Conservation (phyloP, 2,888 invertebrate genomes). For the Odiellus spinosus region DNA sequence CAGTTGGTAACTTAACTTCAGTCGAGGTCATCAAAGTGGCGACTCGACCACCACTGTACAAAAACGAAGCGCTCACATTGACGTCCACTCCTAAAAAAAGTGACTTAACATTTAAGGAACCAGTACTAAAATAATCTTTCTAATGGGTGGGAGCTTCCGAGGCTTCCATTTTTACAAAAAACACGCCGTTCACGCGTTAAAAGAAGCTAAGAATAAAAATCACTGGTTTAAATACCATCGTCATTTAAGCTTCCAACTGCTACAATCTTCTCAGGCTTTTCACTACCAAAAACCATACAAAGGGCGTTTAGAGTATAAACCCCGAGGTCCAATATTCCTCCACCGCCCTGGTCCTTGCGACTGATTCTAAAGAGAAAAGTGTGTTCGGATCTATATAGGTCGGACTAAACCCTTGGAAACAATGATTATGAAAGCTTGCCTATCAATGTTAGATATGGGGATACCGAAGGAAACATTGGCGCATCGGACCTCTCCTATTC, state of each 20-base stretch:
- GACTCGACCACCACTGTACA: constrained; percentile 44
- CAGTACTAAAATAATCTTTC: too few species aligned
- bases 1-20: constrained; percentile 40
- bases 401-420: not conserved
- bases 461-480: constrained; percentile 50
- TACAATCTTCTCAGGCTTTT: constrained; percentile 48
- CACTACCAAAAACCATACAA: constrained; percentile 47
- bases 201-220: too few species aligned
- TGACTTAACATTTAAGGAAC: too few species aligned
- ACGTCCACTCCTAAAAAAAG: constrained; percentile 43
- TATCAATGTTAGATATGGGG: constrained; percentile 27
- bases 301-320: constrained; percentile 57
- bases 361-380: constrained; percentile 30
- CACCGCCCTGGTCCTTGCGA: constrained; percentile 56
- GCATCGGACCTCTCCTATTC: constrained; percentile 49
- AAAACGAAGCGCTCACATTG: constrained; percentile 47
- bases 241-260: constrained; percentile 51
- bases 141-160: too few species aligned
- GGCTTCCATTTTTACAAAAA: too few species aligned
- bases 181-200: too few species aligned
- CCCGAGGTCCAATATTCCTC: constrained; percentile 56
- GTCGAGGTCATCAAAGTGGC: constrained; percentile 37
- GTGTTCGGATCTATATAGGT: constrained; percentile 37
- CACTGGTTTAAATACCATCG: constrained; percentile 34
- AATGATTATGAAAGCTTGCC: not conserved